Evolutionary conservation across 37 sponge, comb jelly and placozoan genomes (phyloP).

Genomic region (Eunapius fragilis): DNA sequence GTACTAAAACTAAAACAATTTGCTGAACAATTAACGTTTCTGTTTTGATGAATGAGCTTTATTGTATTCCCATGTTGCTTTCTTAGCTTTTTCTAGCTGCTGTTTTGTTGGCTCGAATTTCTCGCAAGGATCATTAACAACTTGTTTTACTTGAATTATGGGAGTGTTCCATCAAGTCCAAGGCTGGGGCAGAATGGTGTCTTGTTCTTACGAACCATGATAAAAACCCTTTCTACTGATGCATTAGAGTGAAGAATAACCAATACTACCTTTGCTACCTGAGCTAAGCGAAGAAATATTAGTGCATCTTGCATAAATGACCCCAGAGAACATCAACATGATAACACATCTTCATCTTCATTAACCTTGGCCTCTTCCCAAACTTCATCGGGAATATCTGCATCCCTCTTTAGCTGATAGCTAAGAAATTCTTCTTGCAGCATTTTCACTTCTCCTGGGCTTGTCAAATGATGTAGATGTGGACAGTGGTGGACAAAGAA

Average conservation of each 20-base stretch:
- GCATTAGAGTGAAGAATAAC: conserved; percentile 42
- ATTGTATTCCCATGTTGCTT: conserved; percentile 22
- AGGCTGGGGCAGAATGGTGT: conserved; percentile 23
- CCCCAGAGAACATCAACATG: background rate
- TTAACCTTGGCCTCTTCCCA: conserved; percentile 19
- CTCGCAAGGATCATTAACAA: conserved; percentile 15
- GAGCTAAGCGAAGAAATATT: background rate
- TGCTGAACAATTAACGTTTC: background rate
- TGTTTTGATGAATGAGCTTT: conserved; percentile 12
- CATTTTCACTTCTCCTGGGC: background rate
- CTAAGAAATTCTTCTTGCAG: conserved; percentile 38
- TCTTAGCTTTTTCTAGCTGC: background rate
- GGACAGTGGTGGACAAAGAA: conserved; percentile 25
- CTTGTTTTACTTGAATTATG: background rate
- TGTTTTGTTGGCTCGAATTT: conserved; percentile 19
- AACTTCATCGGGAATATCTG: conserved; percentile 31
- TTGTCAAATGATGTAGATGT: background rate
- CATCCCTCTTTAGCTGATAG: conserved; percentile 34
- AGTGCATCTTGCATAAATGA: background rate
- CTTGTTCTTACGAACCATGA: conserved; percentile 33
- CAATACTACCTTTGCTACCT: conserved; percentile 23
- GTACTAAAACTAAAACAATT: background rate
- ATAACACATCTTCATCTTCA: background rate
- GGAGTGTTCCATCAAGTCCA: conserved; percentile 26
- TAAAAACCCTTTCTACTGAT: conserved; percentile 37